Evolutionary conservation across 1,140 invertebrate genomes (phyloP).

Genomic region (Rhyacophila brunnea): DNA sequence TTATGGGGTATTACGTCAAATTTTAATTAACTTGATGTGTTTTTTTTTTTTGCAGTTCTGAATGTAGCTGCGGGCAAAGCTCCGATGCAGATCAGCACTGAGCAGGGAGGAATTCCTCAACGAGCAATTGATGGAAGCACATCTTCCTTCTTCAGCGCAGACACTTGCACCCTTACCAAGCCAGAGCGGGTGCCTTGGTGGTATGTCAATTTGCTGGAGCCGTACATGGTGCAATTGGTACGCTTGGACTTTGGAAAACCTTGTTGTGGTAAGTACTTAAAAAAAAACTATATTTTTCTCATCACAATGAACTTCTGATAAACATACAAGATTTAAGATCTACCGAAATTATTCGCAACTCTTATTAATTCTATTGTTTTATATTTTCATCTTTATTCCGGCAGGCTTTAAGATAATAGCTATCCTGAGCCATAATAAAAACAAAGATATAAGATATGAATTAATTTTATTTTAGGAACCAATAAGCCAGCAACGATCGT

Average conservation of each 20-base stretch:
- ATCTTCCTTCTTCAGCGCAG: conserved; percentile 73
- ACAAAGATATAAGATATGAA: too few relatives aligned
- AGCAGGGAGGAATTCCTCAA: conserved; percentile 82
- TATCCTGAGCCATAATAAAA: too few relatives aligned
- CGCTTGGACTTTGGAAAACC: conserved; percentile 88
- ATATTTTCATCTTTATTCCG: neutral
- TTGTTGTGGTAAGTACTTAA: conserved; percentile 89
- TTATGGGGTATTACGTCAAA: too few relatives aligned
- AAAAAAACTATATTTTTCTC: too few relatives aligned
- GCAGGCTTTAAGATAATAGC: too few relatives aligned
- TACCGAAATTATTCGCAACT: too few relatives aligned
- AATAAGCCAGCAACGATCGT: conserved; percentile 81
- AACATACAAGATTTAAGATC: too few relatives aligned
- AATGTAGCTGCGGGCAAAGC: conserved; percentile 94
- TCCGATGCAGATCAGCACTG: conserved; percentile 88
- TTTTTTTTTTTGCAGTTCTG: conserved; percentile 67
- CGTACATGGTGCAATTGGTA: conserved; percentile 93
- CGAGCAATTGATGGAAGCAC: conserved; percentile 90
- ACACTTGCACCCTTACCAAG: conserved; percentile 86
- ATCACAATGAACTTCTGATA: too few relatives aligned
- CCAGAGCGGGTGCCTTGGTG: conserved; percentile 85
- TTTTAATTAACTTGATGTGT: too few relatives aligned
- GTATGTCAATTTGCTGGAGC: conserved; percentile 93
- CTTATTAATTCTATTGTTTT: too few relatives aligned
- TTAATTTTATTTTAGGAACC: conserved; percentile 38